phyloP scores from a whole-genome alignment of 2,797 vertebrate species.

The Glossophaga mutica region DNA sequence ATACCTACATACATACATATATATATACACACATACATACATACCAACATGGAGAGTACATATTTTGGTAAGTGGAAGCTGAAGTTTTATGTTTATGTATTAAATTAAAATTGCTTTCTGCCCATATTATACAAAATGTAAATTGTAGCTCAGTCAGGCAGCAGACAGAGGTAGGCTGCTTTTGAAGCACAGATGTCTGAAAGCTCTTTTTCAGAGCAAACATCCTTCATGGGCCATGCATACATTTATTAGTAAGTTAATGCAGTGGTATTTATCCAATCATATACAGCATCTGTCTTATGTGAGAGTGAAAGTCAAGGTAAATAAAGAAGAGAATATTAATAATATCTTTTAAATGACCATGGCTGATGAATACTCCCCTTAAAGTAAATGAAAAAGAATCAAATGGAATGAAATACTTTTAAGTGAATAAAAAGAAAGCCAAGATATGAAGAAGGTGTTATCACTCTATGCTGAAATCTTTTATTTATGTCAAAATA shows the following conservation, averaged over 20 bases:
- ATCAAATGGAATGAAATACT: conserved; percentile 16
- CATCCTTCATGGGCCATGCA: background rate
- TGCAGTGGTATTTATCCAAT: background rate
- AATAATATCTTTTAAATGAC: conserved; percentile 17
- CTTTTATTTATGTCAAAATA: conserved; percentile 30
- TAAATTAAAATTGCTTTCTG: conserved; percentile 65
- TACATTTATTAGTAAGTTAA: conserved; percentile 48
- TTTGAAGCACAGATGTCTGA: conserved; percentile 36
- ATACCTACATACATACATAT: background rate
- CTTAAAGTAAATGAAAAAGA: conserved; percentile 49
- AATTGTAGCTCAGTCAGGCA: conserved; percentile 49
- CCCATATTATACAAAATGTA: conserved; percentile 40
- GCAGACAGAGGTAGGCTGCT: background rate
- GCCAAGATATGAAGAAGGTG: background rate
- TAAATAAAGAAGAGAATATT: conserved; percentile 7
- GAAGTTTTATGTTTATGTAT: conserved; percentile 64
- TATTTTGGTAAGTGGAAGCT: conserved; percentile 49
- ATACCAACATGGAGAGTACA: conserved; percentile 38
- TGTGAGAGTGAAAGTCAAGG: conserved; percentile 9
- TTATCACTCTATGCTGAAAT: background rate
- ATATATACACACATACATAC: conserved; percentile 30
- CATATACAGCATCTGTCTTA: conserved; percentile 18
- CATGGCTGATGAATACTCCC: background rate
- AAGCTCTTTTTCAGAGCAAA: conserved; percentile 40
- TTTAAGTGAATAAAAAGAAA: conserved; percentile 57